Evolutionary conservation across 2,888 invertebrate genomes (phyloP).

Genomic region (Trissoscelio sp.): DNA sequence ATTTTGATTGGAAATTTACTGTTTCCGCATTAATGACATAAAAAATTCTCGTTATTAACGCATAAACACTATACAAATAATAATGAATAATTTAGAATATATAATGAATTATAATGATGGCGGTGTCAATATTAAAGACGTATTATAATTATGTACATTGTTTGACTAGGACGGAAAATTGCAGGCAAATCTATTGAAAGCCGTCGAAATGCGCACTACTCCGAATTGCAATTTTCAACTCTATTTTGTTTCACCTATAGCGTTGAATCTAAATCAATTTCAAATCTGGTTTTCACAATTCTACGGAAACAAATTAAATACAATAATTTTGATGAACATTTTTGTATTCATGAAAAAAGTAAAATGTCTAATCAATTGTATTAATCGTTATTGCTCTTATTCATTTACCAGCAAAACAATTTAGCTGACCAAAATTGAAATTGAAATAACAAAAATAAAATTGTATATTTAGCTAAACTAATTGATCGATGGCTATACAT

Average conservation of each 20-base stretch:
- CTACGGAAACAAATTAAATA: too few species aligned
- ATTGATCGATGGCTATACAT: too few species aligned
- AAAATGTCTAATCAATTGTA: too few species aligned
- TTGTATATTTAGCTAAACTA: too few species aligned
- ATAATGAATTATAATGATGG: slow-evolving; percentile 3
- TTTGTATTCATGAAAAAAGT: too few species aligned
- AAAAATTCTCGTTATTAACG: slow-evolving; percentile 53
- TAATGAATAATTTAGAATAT: slow-evolving; percentile 51
- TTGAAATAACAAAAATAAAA: too few species aligned
- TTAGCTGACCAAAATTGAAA: too few species aligned
- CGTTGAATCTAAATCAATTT: too few species aligned
- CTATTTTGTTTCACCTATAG: background rate
- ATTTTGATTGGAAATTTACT: slow-evolving; percentile 64
- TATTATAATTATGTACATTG: background rate
- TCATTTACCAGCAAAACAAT: too few species aligned
- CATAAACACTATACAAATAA: slow-evolving; percentile 58
- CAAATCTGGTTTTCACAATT: too few species aligned
- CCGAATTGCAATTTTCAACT: background rate
- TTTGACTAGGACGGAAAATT: slow-evolving; percentile 3
- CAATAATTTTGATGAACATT: too few species aligned
- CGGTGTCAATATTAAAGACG: slow-evolving; percentile 5
- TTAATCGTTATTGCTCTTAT: too few species aligned
- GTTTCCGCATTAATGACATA: slow-evolving; percentile 62
- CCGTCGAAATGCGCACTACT: background rate
- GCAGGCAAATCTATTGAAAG: background rate